A percentile compares a stretch with the other conserved stretches of the same genome.
Conservation (phyloP, 2,113 vertebrate genomes). For the Platysternon megacephalum region DNA sequence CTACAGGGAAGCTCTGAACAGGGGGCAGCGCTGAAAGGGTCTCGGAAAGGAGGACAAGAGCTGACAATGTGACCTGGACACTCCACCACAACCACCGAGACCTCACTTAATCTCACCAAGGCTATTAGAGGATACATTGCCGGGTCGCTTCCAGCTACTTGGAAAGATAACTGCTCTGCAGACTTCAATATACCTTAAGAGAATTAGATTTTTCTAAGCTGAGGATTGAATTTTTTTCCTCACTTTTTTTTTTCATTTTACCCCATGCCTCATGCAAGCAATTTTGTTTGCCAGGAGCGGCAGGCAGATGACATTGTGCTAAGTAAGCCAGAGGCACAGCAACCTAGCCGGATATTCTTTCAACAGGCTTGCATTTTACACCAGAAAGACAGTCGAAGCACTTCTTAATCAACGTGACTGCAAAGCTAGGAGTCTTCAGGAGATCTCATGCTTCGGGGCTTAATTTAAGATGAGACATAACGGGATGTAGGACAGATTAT, state of each 20-base stretch:
- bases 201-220: conserved; percentile 75
- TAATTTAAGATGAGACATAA: not conserved
- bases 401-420: not conserved
- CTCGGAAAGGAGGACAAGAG: not conserved
- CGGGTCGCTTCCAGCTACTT: conserved; percentile 49
- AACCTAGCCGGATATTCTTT: conserved; percentile 1
- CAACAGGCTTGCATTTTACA: not conserved
- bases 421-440: not conserved
- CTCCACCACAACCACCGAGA: conserved; percentile 61
- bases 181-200: conserved; percentile 68
- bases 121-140: conserved; percentile 60
- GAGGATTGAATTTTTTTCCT: conserved; percentile 41
- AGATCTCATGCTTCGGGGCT: not conserved
- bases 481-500: not conserved
- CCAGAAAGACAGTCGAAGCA: not conserved
- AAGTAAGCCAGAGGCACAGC: conserved; percentile 1
- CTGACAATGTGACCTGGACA: conserved; percentile 4
- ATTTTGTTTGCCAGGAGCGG: conserved; percentile 47
- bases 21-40: conserved; percentile 9
- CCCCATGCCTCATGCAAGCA: conserved; percentile 3
- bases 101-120: conserved; percentile 61
- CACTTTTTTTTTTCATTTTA: not conserved
- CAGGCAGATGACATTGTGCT: not conserved
- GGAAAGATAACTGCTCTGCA: conserved; percentile 64
- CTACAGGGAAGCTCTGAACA: conserved; percentile 6